phyloP scores from a whole-genome alignment of 1,140 invertebrate species.

The Drosophila ercepeae region DNA sequence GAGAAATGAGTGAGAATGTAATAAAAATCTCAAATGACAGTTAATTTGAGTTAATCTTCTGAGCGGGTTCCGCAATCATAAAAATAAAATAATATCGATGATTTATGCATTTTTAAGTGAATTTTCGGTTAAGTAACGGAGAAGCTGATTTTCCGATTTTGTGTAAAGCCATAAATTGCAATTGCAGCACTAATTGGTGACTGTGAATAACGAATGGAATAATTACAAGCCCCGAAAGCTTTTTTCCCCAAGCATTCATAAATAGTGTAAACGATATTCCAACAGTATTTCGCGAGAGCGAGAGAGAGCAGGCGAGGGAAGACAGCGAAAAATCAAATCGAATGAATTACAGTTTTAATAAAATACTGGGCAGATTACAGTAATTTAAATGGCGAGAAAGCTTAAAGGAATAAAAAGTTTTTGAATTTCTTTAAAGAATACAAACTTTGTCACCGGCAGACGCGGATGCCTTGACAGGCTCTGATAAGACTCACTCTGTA shows the following conservation, averaged over 20 bases:
- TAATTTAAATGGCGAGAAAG: not conserved
- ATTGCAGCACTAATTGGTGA: conserved; percentile 27
- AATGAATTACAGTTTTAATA: not conserved
- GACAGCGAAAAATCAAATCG: too few species aligned
- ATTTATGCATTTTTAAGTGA: not conserved
- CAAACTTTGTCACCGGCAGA: conserved; percentile 49
- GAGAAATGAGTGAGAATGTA: not conserved
- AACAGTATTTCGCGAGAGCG: not conserved
- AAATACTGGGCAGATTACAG: not conserved
- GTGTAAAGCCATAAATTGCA: conserved; percentile 13
- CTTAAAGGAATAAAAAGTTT: not conserved
- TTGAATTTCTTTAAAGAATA: not conserved
- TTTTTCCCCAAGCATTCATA: not conserved
- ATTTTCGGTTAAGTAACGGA: conserved; percentile 13
- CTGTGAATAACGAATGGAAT: conserved; percentile 28
- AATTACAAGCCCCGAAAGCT: conserved; percentile 14
- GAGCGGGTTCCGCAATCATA: too few species aligned
- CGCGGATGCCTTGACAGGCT: conserved; percentile 39
- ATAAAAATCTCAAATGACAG: too few species aligned
- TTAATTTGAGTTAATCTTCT: too few species aligned
- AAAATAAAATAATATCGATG: not conserved
- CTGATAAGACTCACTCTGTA: conserved; percentile 36
- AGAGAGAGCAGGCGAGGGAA: not conserved
- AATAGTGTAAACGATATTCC: conserved; percentile 3
- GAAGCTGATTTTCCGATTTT: conserved; percentile 18